phyloP scores from a whole-genome alignment of 2,113 vertebrate species.

The Theristicus caerulescens region DNA sequence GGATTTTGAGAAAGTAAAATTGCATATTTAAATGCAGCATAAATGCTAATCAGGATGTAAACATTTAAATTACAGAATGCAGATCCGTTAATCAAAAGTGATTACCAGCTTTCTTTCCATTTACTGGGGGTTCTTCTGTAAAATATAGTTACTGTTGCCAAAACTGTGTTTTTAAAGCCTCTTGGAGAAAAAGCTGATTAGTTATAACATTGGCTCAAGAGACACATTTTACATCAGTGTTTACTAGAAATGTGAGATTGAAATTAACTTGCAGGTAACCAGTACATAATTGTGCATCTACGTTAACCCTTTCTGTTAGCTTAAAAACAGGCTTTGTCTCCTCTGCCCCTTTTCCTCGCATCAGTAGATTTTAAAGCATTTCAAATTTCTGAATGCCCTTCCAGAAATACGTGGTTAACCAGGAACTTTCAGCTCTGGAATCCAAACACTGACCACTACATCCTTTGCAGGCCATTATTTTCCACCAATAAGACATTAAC shows the following conservation, averaged over 20 bases:
- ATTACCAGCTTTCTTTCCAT: conserved; percentile 23
- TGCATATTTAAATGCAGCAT: background rate
- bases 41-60: conserved; percentile 2
- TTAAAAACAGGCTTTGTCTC: background rate
- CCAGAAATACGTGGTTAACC: background rate
- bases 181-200: conserved; percentile 27
- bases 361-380: background rate
- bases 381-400: background rate
- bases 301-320: background rate
- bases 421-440: background rate
- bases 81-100: conserved; percentile 36
- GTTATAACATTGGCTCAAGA: background rate
- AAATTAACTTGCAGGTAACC: conserved; percentile 12
- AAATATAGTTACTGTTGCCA: conserved; percentile 19
- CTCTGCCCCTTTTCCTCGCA: background rate
- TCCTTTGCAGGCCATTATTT: background rate
- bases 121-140: background rate
- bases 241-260: background rate
- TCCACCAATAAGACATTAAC: background rate
- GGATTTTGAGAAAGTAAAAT: background rate
- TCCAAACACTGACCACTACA: background rate
- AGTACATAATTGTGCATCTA: background rate
- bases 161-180: conserved; percentile 52
- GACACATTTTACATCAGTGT: background rate
- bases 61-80: conserved; percentile 23